Conservation (phyloP, 2,888 invertebrate genomes). For the Troides oblongomaculatus region DNA sequence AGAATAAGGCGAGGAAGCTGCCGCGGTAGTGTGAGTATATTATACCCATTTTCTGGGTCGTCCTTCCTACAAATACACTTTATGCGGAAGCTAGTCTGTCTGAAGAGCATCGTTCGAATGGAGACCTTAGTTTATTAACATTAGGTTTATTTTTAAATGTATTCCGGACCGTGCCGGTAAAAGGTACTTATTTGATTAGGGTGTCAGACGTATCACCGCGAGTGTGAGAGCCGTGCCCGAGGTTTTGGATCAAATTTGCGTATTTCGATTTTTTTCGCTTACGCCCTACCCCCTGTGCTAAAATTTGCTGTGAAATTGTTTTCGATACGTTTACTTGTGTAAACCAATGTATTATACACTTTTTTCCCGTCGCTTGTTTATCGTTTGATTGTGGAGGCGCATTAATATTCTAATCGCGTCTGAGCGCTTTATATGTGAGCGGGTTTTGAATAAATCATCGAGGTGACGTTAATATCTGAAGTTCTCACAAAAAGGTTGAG, state of each 20-base stretch:
- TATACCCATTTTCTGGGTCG: constrained; percentile 81
- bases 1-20: constrained; percentile 71
- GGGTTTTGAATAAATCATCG: constrained; percentile 63
- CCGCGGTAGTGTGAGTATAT: constrained; percentile 77
- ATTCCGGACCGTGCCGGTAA: constrained; percentile 57
- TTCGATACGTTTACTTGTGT: constrained; percentile 37
- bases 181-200: constrained; percentile 81
- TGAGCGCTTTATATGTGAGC: constrained; percentile 65
- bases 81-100: constrained; percentile 77
- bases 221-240: constrained; percentile 72
- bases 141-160: constrained; percentile 45
- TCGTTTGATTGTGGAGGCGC: constrained; percentile 49
- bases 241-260: constrained; percentile 78
- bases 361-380: constrained; percentile 19
- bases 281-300: constrained; percentile 46
- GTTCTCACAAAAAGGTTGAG: constrained; percentile 50
- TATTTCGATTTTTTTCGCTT: constrained; percentile 68
- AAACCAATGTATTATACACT: constrained; percentile 33
- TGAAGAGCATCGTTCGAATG: constrained; percentile 41
- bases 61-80: constrained; percentile 81
- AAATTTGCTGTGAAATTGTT: constrained; percentile 57
- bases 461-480: constrained; percentile 60
- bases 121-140: constrained; percentile 43
- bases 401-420: constrained; percentile 71
- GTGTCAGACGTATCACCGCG: constrained; percentile 79